Evolutionary conservation across 2,113 vertebrate species (phyloP).

Genomic region (Poicephalus meyeri): DNA sequence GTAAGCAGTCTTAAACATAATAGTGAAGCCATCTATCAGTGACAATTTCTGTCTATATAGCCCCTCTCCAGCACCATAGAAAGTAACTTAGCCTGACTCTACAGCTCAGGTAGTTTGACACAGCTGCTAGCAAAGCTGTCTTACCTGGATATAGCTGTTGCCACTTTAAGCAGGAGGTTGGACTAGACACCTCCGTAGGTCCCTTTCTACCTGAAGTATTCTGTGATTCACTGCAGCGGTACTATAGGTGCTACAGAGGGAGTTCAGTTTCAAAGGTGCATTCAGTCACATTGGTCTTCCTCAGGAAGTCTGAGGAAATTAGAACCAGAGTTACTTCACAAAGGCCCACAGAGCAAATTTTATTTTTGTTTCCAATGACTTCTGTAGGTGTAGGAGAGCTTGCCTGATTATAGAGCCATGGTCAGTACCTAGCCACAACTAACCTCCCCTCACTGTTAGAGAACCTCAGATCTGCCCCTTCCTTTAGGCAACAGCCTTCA

Average conservation of each 20-base stretch:
- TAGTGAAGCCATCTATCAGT: not conserved
- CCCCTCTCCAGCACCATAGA: not conserved
- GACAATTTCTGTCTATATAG: rapidly evolving
- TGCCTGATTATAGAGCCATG: not conserved
- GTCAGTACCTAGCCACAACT: not conserved
- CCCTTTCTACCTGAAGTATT: not conserved
- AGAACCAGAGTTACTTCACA: not conserved
- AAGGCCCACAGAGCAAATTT: not conserved
- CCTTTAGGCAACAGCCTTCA: not conserved
- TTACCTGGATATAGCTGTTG: not conserved
- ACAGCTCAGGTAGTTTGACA: not conserved
- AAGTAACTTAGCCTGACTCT: not conserved
- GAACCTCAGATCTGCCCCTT: not conserved
- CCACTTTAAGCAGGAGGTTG: not conserved
- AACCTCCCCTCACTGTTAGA: not conserved
- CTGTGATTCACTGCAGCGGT: not conserved
- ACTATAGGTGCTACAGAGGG: not conserved
- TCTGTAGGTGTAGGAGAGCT: not conserved
- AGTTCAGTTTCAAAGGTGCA: not conserved
- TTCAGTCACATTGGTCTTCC: not conserved
- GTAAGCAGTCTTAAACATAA: not conserved
- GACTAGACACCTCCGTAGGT: not conserved
- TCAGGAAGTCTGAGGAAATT: not conserved
- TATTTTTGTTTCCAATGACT: not conserved
- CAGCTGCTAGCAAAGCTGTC: not conserved